Conservation (phyloP, 2,797 vertebrate species). For the Neoniphon sammara region DNA sequence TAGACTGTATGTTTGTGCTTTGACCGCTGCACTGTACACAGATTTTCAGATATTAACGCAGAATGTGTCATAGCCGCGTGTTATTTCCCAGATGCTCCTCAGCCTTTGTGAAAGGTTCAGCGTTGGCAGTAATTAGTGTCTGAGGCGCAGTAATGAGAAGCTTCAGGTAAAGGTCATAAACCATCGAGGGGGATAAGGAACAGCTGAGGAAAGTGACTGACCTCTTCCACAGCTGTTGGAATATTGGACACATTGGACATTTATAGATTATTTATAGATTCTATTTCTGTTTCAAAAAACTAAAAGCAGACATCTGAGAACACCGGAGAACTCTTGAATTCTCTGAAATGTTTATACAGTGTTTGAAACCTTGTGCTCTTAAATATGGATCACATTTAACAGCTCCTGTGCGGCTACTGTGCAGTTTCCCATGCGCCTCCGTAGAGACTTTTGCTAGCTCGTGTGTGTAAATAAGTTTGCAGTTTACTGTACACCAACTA, state of each 20-base stretch:
- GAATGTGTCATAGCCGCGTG: slow-evolving; percentile 1
- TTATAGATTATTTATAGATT: background rate
- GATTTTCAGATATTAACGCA: slow-evolving; percentile 71
- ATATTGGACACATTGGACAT: background rate
- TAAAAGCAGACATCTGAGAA: background rate
- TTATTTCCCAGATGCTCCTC: slow-evolving; percentile 64
- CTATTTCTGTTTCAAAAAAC: slow-evolving; percentile 25
- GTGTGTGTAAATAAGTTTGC: slow-evolving; percentile 16
- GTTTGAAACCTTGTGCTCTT: background rate
- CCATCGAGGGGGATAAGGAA: slow-evolving; percentile 45
- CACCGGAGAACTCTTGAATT: slow-evolving; percentile 19
- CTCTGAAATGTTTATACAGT: slow-evolving; percentile 41
- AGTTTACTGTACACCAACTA: slow-evolving; percentile 27
- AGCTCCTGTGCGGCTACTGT: slow-evolving; percentile 19
- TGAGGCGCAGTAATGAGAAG: slow-evolving; percentile 55
- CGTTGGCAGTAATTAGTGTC: slow-evolving; percentile 62
- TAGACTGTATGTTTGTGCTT: slow-evolving; percentile 59
- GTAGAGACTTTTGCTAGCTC: background rate
- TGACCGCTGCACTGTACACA: slow-evolving; percentile 55
- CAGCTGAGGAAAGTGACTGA: slow-evolving; percentile 44
- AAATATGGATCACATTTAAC: background rate
- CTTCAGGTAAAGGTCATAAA: slow-evolving; percentile 63
- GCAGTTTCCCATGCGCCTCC: slow-evolving; percentile 21
- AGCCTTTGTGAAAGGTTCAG: slow-evolving; percentile 64
- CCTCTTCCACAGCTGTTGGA: slow-evolving; percentile 67